Conservation (phyloP, 2,888 invertebrate genomes). For the Rotaria macrura region DNA sequence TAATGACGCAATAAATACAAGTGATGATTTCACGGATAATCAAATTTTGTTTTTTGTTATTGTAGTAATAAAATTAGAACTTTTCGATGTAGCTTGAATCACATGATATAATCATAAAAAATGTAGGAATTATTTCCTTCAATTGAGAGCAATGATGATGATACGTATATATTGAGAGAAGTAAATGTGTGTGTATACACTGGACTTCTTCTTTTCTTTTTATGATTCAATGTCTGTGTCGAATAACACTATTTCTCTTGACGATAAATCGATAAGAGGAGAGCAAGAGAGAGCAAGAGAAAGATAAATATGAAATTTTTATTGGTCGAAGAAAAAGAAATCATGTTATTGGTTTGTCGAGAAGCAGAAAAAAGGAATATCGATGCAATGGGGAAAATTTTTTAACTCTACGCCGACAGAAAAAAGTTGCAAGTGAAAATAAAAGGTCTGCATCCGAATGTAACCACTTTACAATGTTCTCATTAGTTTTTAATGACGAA, state of each 20-base stretch:
- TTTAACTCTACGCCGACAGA: no score
- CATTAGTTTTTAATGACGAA: no score
- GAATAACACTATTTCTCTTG: not conserved
- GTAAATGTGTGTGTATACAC: not conserved
- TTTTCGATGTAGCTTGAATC: not conserved
- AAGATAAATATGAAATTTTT: not conserved
- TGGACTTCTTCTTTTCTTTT: not conserved
- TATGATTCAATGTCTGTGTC: not conserved
- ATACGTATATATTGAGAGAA: not conserved
- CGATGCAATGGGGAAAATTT: not conserved
- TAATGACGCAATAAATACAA: not conserved
- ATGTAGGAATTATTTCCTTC: not conserved
- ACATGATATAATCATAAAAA: slow-evolving; percentile 2
- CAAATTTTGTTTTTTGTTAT: not conserved
- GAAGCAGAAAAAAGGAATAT: not conserved
- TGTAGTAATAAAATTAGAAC: slow-evolving; percentile 6
- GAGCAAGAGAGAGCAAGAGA: no score
- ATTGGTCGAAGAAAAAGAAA: not conserved
- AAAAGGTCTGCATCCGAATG: no score
- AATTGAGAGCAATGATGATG: not conserved
- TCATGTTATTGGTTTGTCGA: not conserved
- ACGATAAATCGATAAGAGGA: not conserved
- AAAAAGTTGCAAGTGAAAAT: no score
- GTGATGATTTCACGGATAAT: slow-evolving; percentile 10
- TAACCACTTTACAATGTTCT: no score